phyloP scores from a whole-genome alignment of 1,140 invertebrate genomes.

The Dryas iulia region DNA sequence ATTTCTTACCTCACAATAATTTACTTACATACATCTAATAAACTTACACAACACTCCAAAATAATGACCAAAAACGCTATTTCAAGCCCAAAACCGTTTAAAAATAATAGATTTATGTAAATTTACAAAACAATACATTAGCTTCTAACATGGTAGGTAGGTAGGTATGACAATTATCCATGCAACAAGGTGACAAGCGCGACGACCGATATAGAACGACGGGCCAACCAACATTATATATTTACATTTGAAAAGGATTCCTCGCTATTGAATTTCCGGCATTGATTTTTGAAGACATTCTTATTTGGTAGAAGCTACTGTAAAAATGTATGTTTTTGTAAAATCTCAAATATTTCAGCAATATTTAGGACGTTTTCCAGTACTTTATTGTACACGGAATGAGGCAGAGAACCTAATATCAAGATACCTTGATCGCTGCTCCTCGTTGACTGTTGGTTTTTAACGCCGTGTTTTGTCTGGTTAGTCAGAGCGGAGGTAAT shows the following conservation, averaged over 20 bases:
- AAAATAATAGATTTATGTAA: not conserved
- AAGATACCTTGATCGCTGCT: too few species aligned
- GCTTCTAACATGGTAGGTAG: not conserved
- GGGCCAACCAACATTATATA: not conserved
- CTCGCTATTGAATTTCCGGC: not conserved
- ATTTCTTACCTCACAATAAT: too few species aligned
- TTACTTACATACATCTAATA: too few species aligned
- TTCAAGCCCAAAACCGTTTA: too few species aligned
- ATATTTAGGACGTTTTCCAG: not conserved
- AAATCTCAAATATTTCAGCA: not conserved
- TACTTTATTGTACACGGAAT: too few species aligned
- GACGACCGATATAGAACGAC: constrained; percentile 1
- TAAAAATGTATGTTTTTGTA: not conserved
- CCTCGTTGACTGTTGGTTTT: too few species aligned
- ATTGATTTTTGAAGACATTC: constrained; percentile 1
- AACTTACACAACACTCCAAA: too few species aligned
- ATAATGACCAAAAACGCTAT: too few species aligned
- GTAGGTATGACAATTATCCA: not conserved
- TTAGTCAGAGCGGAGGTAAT: too few species aligned
- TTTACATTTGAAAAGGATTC: not conserved
- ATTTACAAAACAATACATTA: not conserved
- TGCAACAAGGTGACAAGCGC: not conserved
- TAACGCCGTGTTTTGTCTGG: too few species aligned
- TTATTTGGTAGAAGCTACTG: not conserved
- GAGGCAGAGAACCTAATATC: too few species aligned